Base-by-base conservation (phyloP, 23 tunicate species). In the Styela clava region DNA sequence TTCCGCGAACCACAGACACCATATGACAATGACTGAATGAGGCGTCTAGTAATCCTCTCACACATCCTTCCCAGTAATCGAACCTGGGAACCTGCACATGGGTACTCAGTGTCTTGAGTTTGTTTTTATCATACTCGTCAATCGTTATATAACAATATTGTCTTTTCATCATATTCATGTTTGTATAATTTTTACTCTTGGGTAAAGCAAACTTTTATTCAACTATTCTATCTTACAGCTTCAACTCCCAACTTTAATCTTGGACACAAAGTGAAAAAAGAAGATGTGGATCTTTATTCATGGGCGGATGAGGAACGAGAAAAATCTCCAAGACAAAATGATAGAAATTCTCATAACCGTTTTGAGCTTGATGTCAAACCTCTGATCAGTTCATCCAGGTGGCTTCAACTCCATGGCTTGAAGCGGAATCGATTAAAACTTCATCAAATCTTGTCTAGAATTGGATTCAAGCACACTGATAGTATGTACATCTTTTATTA, bases 221-320 rank as follows among this genome's bases (percentile, higher is more conserved):
- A n/a, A n/a, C 12, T 5, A 44, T 72, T 72, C 22, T 69, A 20
- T 34, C n/a, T 30, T 32, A 16, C 79, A 89, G 95, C 70, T 34
- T 77, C 78, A 74, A 69, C 90, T 1, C 82, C 97, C 44, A 81
- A 78, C 31, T 91, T 91, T 36, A 82, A 91, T 74, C 80, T 91
- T 26, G 89, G 86, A 7, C 97, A 91, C 52, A 82, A 74, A 31
- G 79, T 85, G 31, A 81, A 69, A 33, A 21, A 62, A 31, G 83
- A 76, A 69, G 91, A 89, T 16, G 67, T 73, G 28, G 90, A 91
- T 67, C 63, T 91, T 23, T 91, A 74, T 69, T 82, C 83, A 24
- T 91, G 97, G 97, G 97, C 97, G 19, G 97, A 91, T 16, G 88
- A 86, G 52, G 97, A 85, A 65, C 35, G 97, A 24, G 87, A 85